Percentiles rank a stretch among this genome's conserved stretches.
Conservation (phyloP, 2,113 vertebrate genomes). For the Tragelaphus strepsiceros region DNA sequence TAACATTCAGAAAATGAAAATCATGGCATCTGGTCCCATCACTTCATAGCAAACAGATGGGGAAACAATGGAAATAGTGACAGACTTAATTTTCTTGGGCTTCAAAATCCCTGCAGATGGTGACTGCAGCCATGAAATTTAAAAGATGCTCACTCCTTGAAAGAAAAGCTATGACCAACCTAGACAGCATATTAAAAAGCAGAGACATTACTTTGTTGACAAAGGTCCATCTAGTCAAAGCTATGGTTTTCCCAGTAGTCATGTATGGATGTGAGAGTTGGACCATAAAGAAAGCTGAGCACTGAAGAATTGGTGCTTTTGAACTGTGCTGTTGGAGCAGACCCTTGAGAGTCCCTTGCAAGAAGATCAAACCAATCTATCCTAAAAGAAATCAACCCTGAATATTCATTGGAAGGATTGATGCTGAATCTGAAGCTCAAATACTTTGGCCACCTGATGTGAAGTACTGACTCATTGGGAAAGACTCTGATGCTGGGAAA, state of each 20-base stretch:
- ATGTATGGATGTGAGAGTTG: background rate
- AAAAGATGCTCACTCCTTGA: background rate
- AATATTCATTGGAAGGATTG: background rate
- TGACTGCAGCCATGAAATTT: background rate
- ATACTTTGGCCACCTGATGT: background rate
- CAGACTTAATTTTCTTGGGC: background rate
- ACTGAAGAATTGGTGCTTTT: background rate
- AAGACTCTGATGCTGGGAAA: background rate
- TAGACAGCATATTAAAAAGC: background rate
- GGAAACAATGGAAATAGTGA: background rate
- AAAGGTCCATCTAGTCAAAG: background rate
- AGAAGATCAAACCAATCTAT: background rate
- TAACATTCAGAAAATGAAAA: background rate
- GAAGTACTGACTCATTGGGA: background rate
- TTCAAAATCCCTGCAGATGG: background rate
- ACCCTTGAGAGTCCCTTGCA: background rate
- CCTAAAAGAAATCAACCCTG: background rate
- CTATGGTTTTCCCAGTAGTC: background rate
- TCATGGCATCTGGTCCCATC: background rate
- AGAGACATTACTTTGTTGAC: background rate
- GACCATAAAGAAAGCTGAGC: background rate
- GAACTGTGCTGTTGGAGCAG: background rate
- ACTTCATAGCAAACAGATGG: background rate
- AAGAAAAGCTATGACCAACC: background rate
- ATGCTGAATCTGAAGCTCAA: background rate